Percentiles rank a stretch among this genome's conserved stretches.
Evolutionary conservation across 2,888 invertebrate genomes (phyloP).

Genomic region (Drosophila nr. perissopoda): DNA sequence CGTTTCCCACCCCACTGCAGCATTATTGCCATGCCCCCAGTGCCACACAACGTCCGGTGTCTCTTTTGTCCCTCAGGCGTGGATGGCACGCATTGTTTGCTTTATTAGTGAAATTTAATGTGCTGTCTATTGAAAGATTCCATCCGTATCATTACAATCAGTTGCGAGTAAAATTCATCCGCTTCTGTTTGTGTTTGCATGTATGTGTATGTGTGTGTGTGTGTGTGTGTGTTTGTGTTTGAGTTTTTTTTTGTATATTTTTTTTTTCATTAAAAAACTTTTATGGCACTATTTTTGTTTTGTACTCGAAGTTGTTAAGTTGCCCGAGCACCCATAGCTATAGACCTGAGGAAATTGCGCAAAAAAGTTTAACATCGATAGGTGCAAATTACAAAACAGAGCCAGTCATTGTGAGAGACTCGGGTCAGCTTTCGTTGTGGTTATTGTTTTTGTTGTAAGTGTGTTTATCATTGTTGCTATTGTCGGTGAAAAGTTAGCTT

Average conservation of each 20-base stretch:
- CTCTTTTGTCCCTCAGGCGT: neutral
- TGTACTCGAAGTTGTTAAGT: slow-evolving; percentile 23
- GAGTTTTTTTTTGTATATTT: neutral
- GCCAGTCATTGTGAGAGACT: slow-evolving; percentile 41
- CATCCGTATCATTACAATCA: slow-evolving; percentile 34
- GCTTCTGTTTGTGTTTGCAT: neutral
- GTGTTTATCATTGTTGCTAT: slow-evolving; percentile 40
- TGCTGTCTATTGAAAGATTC: slow-evolving; percentile 62
- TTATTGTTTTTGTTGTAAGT: slow-evolving; percentile 14
- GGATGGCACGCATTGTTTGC: slow-evolving; percentile 64
- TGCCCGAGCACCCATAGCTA: slow-evolving; percentile 6
- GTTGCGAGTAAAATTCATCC: neutral
- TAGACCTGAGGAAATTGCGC: slow-evolving; percentile 43
- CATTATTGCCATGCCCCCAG: slow-evolving; percentile 6
- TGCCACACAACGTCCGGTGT: neutral
- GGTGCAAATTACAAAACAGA: slow-evolving; percentile 83
- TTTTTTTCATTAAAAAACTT: slow-evolving; percentile 65
- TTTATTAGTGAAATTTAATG: slow-evolving; percentile 79
- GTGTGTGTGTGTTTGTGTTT: neutral
- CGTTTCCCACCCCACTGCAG: neutral
- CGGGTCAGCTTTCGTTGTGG: slow-evolving; percentile 28
- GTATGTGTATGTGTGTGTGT: neutral
- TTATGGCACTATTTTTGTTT: slow-evolving; percentile 38
- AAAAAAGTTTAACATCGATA: slow-evolving; percentile 72
- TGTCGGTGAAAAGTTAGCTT: slow-evolving; percentile 27